phyloP scores from a whole-genome alignment of 2,888 invertebrate species.

The Aspidapion aeneum region DNA sequence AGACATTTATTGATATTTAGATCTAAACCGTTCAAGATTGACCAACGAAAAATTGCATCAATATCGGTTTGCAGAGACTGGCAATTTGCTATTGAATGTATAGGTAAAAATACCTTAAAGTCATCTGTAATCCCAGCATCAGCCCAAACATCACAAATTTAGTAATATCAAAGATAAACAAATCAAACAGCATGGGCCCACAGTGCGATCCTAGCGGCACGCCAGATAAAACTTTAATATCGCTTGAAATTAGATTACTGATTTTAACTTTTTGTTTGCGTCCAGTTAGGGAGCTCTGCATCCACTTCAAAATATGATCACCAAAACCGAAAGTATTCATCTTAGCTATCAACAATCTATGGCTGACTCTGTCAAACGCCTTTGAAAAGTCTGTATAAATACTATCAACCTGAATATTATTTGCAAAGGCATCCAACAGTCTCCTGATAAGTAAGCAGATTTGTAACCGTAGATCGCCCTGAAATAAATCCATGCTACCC shows the following conservation, averaged over 20 bases:
- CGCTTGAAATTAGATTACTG: neutral
- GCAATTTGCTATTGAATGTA: neutral
- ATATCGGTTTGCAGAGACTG: neutral
- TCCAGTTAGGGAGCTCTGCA: no score
- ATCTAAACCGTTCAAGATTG: neutral
- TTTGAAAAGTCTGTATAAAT: neutral
- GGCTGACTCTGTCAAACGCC: no score
- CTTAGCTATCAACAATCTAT: no score
- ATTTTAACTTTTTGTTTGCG: neutral
- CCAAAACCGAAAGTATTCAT: no score
- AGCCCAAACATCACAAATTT: neutral
- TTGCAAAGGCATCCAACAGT: neutral
- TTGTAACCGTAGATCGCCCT: neutral
- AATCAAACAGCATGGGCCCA: neutral
- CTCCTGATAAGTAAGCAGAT: neutral
- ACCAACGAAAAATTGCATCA: neutral
- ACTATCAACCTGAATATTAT: neutral
- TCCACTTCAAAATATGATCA: no score
- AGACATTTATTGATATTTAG: neutral
- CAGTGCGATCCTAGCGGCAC: neutral
- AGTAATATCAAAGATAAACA: neutral
- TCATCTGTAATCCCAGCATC: neutral
- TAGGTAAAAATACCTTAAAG: neutral
- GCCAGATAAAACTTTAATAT: neutral
- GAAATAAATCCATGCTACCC: neutral